These are phyloP conservation scores for Diarsia rubi DNA, from an alignment of 2,888 invertebrate species.

Conservation along the genomic window DNA sequence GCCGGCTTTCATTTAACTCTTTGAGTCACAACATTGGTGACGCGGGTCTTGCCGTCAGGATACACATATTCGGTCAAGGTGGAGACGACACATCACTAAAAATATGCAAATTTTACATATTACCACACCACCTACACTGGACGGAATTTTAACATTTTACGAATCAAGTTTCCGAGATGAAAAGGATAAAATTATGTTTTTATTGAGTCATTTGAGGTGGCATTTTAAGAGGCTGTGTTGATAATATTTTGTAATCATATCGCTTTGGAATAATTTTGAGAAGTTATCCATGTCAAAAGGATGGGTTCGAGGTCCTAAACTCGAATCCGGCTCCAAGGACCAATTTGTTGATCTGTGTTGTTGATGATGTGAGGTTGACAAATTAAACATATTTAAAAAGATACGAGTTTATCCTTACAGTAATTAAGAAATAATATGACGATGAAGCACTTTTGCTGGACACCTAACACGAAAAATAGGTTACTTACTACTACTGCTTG, in stretches of 20 bases:
- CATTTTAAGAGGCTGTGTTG: conserved; percentile 14
- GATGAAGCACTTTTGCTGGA: neutral
- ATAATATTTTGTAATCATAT: conserved; percentile 22
- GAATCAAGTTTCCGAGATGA: conserved; percentile 28
- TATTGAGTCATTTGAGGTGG: conserved; percentile 37
- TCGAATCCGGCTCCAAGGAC: conserved; percentile 34
- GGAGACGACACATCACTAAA: conserved; percentile 62
- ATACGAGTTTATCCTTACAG: neutral
- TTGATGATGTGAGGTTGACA: neutral
- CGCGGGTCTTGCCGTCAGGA: conserved; percentile 76
- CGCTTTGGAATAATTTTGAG: neutral
- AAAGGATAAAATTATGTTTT: conserved; percentile 35
- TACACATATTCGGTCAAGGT: conserved; percentile 86
- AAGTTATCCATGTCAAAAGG: neutral
- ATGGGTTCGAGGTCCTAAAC: neutral
- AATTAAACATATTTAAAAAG: neutral
- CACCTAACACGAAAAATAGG: neutral
- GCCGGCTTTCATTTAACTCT: conserved; percentile 81
- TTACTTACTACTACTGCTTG: neutral
- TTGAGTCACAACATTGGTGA: conserved; percentile 75
- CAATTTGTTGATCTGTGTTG: no score
- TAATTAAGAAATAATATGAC: neutral
- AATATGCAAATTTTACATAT: conserved; percentile 55
- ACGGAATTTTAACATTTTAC: conserved; percentile 30
- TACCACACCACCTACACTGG: conserved; percentile 42